Conservation (phyloP, 2,888 invertebrate genomes). For the Calephelis perditalis region DNA sequence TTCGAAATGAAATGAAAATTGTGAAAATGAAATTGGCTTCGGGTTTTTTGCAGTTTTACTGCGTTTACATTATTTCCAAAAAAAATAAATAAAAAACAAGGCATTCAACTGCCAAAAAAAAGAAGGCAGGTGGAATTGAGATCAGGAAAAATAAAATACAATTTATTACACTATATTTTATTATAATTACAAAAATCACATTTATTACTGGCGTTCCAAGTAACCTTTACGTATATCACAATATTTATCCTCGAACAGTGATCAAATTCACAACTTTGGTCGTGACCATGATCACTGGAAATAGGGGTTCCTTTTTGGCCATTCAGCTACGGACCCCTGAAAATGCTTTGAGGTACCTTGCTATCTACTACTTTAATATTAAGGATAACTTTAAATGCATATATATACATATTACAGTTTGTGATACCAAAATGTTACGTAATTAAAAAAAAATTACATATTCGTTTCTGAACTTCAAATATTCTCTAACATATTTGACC, state of each 20-base stretch:
- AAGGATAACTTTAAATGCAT: too few relatives aligned
- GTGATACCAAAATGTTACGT: too few relatives aligned
- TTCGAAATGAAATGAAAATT: too few relatives aligned
- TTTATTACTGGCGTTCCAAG: conserved; percentile 32
- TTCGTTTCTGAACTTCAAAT: neutral
- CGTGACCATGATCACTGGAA: conserved; percentile 61
- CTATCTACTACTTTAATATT: neutral
- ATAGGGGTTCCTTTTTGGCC: neutral
- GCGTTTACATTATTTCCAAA: too few relatives aligned
- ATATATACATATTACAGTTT: too few relatives aligned
- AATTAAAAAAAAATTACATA: too few relatives aligned
- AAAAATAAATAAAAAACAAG: too few relatives aligned
- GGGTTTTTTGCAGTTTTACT: too few relatives aligned
- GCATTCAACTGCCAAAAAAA: too few relatives aligned
- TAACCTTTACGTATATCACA: conserved; percentile 29
- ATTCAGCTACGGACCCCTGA: conserved; percentile 42
- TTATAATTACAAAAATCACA: conserved; percentile 34
- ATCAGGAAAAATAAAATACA: neutral
- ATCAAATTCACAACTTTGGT: conserved; percentile 63
- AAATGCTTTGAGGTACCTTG: conserved; percentile 25
- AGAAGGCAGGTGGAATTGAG: too few relatives aligned
- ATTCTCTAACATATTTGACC: too few relatives aligned
- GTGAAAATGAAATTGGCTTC: too few relatives aligned
- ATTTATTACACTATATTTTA: conserved; percentile 28
- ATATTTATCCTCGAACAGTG: conserved; percentile 38